Percentiles rank a stretch among this genome's conserved stretches.
These are phyloP conservation scores for Dipodomys spectabilis DNA, from an alignment of 2,113 vertebrate species.

Conservation along the genomic window DNA sequence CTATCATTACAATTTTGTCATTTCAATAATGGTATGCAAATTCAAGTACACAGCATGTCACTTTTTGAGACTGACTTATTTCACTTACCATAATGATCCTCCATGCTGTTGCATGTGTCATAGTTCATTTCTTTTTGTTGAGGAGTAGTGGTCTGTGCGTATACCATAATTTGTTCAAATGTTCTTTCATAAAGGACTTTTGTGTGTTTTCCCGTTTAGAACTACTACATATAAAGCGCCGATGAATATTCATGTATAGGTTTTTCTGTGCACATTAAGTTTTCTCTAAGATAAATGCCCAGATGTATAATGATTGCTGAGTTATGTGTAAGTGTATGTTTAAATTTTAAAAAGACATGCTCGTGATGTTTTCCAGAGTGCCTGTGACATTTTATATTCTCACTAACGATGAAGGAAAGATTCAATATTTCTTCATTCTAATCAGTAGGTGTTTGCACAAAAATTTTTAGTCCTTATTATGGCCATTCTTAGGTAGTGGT, in stretches of 20 bases:
- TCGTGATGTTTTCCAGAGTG: conserved; percentile 5
- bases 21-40: neutral
- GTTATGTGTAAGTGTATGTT: neutral
- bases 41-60: neutral
- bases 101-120: neutral
- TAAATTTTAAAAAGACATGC: conserved; percentile 14
- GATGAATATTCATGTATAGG: neutral
- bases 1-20: neutral
- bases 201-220: conserved; percentile 5
- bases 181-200: conserved; percentile 10
- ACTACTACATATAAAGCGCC: neutral
- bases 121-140: neutral
- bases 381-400: neutral
- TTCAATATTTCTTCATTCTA: neutral
- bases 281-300: conserved; percentile 38
- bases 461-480: conserved; percentile 20
- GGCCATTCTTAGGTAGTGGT: neutral
- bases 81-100: neutral
- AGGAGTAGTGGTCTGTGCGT: neutral
- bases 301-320: conserved; percentile 1
- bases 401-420: neutral
- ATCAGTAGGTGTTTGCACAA: neutral
- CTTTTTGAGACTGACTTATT: neutral
- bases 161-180: neutral
- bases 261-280: conserved; percentile 1